Evolutionary conservation across 2,797 vertebrate genomes (phyloP).

Genomic region (Phalloptychus januarius): DNA sequence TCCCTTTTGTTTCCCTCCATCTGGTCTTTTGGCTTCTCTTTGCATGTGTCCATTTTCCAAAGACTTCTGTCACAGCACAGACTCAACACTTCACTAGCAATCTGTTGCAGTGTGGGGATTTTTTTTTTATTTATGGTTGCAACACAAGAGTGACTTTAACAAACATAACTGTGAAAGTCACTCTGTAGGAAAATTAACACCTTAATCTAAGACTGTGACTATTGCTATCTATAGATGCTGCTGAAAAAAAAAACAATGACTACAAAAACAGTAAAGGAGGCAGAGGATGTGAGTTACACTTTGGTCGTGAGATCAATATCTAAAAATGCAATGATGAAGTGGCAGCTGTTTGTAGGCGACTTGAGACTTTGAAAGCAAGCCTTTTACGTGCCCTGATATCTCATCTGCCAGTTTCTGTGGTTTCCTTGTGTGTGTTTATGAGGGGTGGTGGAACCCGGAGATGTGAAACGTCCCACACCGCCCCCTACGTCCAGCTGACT

Average conservation of each 20-base stretch:
- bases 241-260: not conserved
- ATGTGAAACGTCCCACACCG: slow-evolving; percentile 13
- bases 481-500: slow-evolving; percentile 42
- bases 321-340: slow-evolving; percentile 16
- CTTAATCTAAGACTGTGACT: not conserved
- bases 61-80: slow-evolving; percentile 16
- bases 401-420: not conserved
- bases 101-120: not conserved
- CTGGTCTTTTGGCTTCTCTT: not conserved
- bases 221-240: not conserved
- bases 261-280: not conserved
- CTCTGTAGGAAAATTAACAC: not conserved
- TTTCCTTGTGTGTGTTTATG: slow-evolving; percentile 10
- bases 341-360: slow-evolving; percentile 8
- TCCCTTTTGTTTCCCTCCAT: slow-evolving; percentile 1
- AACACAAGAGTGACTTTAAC: not conserved
- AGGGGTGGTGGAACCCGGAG: not conserved
- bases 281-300: not conserved
- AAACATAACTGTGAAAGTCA: not conserved
- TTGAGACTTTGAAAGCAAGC: slow-evolving; percentile 1
- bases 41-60: slow-evolving; percentile 12
- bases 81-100: slow-evolving; percentile 17
- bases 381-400: slow-evolving; percentile 5
- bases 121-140: not conserved
- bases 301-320: not conserved